Base-by-base conservation (phyloP, 2,888 invertebrate genomes). In the Eupeodes luniger region DNA sequence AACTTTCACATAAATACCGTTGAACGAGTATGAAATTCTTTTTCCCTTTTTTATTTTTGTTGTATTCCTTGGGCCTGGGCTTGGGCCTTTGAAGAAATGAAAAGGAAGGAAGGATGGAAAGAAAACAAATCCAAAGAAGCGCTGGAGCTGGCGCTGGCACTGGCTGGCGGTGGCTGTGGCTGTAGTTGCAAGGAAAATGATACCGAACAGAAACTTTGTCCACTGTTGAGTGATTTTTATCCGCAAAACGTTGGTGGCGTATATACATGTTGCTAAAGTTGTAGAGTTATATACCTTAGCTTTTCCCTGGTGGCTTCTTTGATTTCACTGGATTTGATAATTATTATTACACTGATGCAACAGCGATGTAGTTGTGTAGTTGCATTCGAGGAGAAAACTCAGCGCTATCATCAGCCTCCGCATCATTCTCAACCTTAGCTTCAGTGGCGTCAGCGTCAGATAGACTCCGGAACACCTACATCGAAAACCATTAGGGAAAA, bases 301-400 rank as follows among this genome's bases (percentile, higher is more conserved):
- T 40, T 19, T 12, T 49, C 80, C 61, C 76, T 36, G 34, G n/a
- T 80, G 83, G 80, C n/a, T 83, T 81, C 80, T 80, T 87, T 83
- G 83, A 87, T 87, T 83, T 81, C 87, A 77, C 36, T 77, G 80
- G 80, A 84, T 81, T 87, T 81, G 83, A 87, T 87, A 87, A 87
- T 87, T 87, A 87, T 72, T 85, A 86, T 75, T 87, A 59, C 67
- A 47, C 72, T 80, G 87, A 80, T 83, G 76, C 76, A 66, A 3
- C 67, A 11, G 57, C 64, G 55, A 34, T 36, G 10, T 14, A 2
- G 27, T 57, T 59, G 7, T 6, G 47, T 11, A 59, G 49, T 53
- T 57, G 47, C 57, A 53, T 44, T 34, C 11, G 14, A 27, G 47
- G 47, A 69, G 59, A 49, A 55, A 10, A 40, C 66, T 10, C 36